Evolutionary conservation across 92 coral and sea anemone genomes (phyloP).

Genomic region (Phenganax subtilis): DNA sequence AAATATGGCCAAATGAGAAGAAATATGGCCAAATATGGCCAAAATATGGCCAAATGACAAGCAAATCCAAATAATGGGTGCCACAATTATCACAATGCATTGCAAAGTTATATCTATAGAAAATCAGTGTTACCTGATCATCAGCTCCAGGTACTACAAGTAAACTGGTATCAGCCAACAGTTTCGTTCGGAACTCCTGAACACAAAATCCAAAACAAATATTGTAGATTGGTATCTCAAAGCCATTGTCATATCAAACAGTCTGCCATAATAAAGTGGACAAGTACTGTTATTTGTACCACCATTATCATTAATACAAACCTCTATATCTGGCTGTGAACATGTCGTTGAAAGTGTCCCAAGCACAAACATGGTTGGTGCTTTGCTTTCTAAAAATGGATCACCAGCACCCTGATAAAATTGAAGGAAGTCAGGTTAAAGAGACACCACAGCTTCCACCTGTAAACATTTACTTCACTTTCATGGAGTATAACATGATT

Average conservation of each 20-base stretch:
- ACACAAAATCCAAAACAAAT: neutral
- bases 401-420: slow-evolving; percentile 72
- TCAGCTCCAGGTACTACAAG: slow-evolving; percentile 98
- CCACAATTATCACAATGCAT: neutral
- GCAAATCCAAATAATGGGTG: too few relatives aligned
- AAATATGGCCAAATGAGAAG: too few relatives aligned
- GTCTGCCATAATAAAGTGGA: neutral
- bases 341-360: slow-evolving; percentile 83
- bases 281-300: neutral
- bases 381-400: slow-evolving; percentile 82
- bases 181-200: slow-evolving; percentile 81
- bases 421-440: neutral
- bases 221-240: neutral
- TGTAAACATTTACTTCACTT: neutral
- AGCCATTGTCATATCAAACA: too few relatives aligned
- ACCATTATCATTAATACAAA: neutral
- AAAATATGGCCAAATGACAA: neutral
- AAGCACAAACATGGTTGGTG: slow-evolving; percentile 88
- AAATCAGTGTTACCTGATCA: slow-evolving; percentile 69
- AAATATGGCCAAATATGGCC: too few relatives aligned
- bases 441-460: neutral
- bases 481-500: too few relatives aligned
- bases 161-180: slow-evolving; percentile 89
- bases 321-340: slow-evolving; percentile 96
- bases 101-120: neutral